A percentile compares a stretch with the other conserved stretches of the same genome.
These are phyloP conservation scores for Sericinus montela DNA, from an alignment of 2,888 invertebrate genomes.

Conservation along the genomic window DNA sequence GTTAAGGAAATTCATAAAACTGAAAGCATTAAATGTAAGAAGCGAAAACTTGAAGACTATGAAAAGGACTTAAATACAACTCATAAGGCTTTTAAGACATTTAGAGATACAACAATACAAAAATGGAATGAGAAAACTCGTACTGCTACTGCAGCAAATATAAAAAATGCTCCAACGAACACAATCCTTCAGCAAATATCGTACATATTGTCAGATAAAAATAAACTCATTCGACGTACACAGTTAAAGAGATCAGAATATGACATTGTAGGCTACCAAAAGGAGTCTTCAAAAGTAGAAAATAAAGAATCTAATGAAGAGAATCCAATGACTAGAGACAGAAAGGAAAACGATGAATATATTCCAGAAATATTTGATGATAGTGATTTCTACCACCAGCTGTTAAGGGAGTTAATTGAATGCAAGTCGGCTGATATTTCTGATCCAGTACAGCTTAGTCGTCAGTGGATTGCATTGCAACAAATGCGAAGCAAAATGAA, in stretches of 20 bases:
- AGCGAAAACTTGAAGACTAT: constrained; percentile 79
- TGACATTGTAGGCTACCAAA: constrained; percentile 81
- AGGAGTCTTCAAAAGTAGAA: constrained; percentile 28
- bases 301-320: constrained; percentile 31
- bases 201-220: constrained; percentile 87
- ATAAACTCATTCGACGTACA: constrained; percentile 87
- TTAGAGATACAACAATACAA: constrained; percentile 89
- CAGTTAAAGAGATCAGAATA: constrained; percentile 88
- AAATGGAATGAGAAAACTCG: constrained; percentile 98
- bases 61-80: constrained; percentile 75
- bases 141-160: constrained; percentile 81
- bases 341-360: constrained; percentile 79
- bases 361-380: constrained; percentile 96
- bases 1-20: constrained; percentile 25
- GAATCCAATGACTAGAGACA: constrained; percentile 38
- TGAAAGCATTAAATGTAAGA: constrained; percentile 45
- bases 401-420: constrained; percentile 94
- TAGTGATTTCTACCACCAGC: constrained; percentile 97
- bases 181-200: constrained; percentile 90
- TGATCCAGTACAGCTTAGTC: constrained; percentile 91
- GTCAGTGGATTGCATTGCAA: constrained; percentile 95
- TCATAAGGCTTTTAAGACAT: constrained; percentile 81
- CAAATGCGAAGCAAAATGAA: constrained; percentile 95
- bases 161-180: constrained; percentile 80
- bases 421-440: constrained; percentile 90